Conservation (phyloP, 2,888 invertebrate genomes). For the Linnaemya tessellans region DNA sequence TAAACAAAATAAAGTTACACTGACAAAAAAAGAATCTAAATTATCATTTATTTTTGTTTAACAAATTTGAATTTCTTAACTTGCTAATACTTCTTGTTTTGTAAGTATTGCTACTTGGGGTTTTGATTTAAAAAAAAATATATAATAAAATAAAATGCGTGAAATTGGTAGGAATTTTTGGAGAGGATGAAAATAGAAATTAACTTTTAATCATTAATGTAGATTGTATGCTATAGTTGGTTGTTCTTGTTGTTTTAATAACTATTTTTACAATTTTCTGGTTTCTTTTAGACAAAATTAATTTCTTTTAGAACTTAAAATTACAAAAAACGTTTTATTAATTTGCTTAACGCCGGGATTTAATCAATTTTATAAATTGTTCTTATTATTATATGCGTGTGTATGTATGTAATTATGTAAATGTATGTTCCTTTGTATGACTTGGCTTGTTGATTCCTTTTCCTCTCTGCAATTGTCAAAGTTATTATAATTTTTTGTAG, state of each 20-base stretch:
- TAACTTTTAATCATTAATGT: conserved; percentile 31
- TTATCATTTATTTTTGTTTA: neutral
- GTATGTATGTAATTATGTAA: conserved; percentile 10
- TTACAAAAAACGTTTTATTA: conserved; percentile 29
- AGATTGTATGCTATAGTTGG: conserved; percentile 43
- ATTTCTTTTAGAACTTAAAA: conserved; percentile 52
- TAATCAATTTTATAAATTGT: conserved; percentile 56
- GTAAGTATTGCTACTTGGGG: conserved; percentile 47
- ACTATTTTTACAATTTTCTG: conserved; percentile 42
- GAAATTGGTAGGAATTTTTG: conserved; percentile 14
- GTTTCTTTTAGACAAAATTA: conserved; percentile 14
- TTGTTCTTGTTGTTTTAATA: conserved; percentile 41
- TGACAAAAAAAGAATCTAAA: conserved; percentile 17
- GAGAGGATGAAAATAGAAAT: conserved; percentile 29
- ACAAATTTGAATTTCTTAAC: conserved; percentile 47
- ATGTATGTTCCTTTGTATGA: conserved; percentile 31
- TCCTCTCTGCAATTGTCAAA: conserved; percentile 36
- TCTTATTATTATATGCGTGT: conserved; percentile 10
- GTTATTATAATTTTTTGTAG: conserved; percentile 30
- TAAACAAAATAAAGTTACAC: conserved; percentile 49
- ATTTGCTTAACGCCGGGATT: conserved; percentile 27
- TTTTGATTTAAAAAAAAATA: neutral
- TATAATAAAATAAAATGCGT: too few species aligned
- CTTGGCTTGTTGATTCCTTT: conserved; percentile 32
- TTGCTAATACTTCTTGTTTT: conserved; percentile 64